A percentile compares a stretch with the other conserved stretches of the same genome.
Conservation (phyloP, 30 jellyfish, hydroid and myxozoan genomes). For the Chrysaora quinquecirrha region DNA sequence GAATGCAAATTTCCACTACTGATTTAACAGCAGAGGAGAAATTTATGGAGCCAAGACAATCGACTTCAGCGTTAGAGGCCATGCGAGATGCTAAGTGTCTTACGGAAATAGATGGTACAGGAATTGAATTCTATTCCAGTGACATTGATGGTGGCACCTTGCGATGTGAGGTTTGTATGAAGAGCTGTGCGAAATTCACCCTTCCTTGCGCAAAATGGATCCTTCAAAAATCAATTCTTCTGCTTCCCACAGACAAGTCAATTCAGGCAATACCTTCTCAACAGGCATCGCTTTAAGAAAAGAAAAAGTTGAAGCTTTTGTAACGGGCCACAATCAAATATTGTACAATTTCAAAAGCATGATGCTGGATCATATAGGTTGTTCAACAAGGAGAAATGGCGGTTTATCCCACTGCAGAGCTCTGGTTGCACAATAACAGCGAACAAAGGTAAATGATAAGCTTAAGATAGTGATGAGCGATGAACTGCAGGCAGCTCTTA, state of each 20-base stretch:
- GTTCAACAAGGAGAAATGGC: neutral
- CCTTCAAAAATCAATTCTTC: neutral
- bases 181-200: neutral
- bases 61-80: neutral
- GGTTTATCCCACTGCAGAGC: neutral
- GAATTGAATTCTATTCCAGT: neutral
- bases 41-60: neutral
- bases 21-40: neutral
- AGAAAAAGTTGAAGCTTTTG: neutral
- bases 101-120: neutral
- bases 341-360: neutral
- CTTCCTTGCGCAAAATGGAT: neutral
- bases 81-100: neutral
- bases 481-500: neutral
- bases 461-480: neutral
- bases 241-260: neutral
- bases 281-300: neutral
- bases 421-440: neutral
- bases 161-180: neutral
- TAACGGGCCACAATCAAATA: neutral
- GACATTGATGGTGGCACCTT: neutral
- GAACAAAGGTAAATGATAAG: neutral
- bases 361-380: neutral
- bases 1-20: neutral
- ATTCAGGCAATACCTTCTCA: neutral